These are phyloP conservation scores for Rattus norvegicus DNA, from an alignment of 2,113 vertebrate genomes.

Conservation along the genomic window GRCr8 NC_086022.1:22503001-22503500, in stretches of 20 bases:
- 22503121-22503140: constrained; percentile 63
- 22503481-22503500: background rate
- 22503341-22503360: constrained; percentile 38
- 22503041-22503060: background rate
- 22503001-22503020: background rate
- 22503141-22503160: constrained; percentile 55
- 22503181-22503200: constrained; percentile 62
- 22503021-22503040: background rate
- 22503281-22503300: constrained; percentile 39
- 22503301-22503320: constrained; percentile 26
- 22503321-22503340: constrained; percentile 40
- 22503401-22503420: constrained; percentile 28
- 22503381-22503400: constrained; percentile 57
- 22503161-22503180: constrained; percentile 60
- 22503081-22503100: constrained; percentile 52
- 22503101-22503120: constrained; percentile 67
- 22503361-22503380: constrained; percentile 28
- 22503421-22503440: constrained; percentile 60
- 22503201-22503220: background rate
- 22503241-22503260: background rate
- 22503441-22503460: constrained; percentile 57
- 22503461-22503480: constrained; percentile 54
- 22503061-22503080: constrained; percentile 35
- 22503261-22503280: constrained; percentile 27
- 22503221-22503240: constrained; percentile 19